Evolutionary conservation across 2,888 invertebrate species (phyloP), one percentile per base, ranked within the genome.

Genomic region (Pseudanteris insignis): DNA sequence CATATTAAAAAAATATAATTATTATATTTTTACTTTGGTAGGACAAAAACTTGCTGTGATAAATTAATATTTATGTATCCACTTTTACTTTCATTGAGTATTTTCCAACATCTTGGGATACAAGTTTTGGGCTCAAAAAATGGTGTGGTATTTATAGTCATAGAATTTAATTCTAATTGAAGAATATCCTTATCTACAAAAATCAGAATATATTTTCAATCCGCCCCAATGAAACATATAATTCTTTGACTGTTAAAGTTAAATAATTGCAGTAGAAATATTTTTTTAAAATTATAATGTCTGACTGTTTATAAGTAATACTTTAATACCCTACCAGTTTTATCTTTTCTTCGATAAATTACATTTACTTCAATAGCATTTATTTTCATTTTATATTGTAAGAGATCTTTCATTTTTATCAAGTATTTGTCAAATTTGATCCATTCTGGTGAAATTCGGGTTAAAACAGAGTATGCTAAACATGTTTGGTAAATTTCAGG

Each of bases 91-190:
- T 59, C 59, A 26, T 32, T 59, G n/a, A 46, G 53, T 21, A 21
- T 2, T 26, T 41, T 59, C 59, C 59, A 59, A 21, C 34, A 50
- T 13, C 26, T 53, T 9, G 59, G 59, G 4, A 11, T 59, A 28
- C 59, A 41, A 2, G 46, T 47, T 53, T 32, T 47, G n/a, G 53
- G 41, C 25, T 59, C 47, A 41, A 59, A 59, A 18, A 47, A 59
- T 24, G 40, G 40, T 6, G 21, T 12, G n/a, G 40, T 36, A 4
- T 26, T 25, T 9, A 59, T 3, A 12, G 13, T 30, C 1, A 59
- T 34, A 40, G 51, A 24, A 10, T 1, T 14, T 29, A 59, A 32
- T 41, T 46, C n/a, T 26, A 51, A 12, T 5, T 10, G 25, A 21
- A 53, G 28, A 2, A 38, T 13, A 2, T 12, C 30, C 7, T 53